These are phyloP conservation scores for Lapara coniferarum DNA, from an alignment of 2,888 invertebrate genomes.

Conservation along the genomic window DNA sequence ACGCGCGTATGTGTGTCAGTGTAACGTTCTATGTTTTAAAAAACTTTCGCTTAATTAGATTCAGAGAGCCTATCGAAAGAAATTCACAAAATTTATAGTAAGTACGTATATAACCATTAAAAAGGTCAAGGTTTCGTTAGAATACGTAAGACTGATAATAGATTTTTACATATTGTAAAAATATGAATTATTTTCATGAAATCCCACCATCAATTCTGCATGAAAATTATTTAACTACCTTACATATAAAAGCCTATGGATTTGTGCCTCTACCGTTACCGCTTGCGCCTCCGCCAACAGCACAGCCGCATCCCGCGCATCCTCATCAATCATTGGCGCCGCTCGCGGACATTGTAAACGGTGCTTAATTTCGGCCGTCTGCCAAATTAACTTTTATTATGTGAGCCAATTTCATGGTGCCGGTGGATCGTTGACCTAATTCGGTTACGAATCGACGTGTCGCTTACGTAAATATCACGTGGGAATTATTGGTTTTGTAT, in stretches of 20 bases:
- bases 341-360: constrained; percentile 65
- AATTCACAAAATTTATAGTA: no score
- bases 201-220: no score
- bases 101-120: no score
- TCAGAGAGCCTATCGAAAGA: no score
- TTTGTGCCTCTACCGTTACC: constrained; percentile 12
- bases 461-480: constrained; percentile 22
- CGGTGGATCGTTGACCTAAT: constrained; percentile 31
- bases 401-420: constrained; percentile 32
- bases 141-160: no score
- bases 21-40: no score
- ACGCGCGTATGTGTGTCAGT: no score
- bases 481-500: not conserved
- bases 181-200: not conserved
- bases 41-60: no score
- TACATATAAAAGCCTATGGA: not conserved
- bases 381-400: constrained; percentile 57
- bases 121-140: no score
- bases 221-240: no score
- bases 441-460: constrained; percentile 28
- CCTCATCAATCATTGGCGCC: constrained; percentile 71
- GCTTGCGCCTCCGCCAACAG: constrained; percentile 35
- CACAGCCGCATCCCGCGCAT: constrained; percentile 47
- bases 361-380: constrained; percentile 62
- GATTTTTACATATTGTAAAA: not conserved